Evolutionary conservation across 2,797 vertebrate genomes (phyloP), one percentile per base, ranked within the genome.

Genomic region (Sebastes jordani): DNA sequence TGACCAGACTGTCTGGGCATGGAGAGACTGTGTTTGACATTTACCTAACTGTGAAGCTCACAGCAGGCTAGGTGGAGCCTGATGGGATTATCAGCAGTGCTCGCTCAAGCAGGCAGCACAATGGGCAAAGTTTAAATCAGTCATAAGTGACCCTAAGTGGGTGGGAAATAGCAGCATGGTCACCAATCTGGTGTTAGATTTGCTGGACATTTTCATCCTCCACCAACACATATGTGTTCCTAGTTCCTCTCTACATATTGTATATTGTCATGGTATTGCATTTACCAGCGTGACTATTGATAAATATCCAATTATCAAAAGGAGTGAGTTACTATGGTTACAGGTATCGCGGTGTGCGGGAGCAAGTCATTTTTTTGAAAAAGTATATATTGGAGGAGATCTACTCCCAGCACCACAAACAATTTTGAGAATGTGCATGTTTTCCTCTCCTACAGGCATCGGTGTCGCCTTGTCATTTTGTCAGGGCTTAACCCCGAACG

Each of bases 101-200:
- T 6, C 71, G 42, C 16, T 30, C 59, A 56, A 74, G 63, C 54
- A 75, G 65, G 72, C 76, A 13, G 63, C 11, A 54, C 27, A 71
- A 55, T 11, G 62, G 34, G 71, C 78, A 87, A 71, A 83, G 84
- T 80, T 78, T 46, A 80, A 64, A 85, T 74, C 55, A 74, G 71
- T 88, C 81, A 76, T 83, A 27, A 79, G 67, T 71, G 71, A 85
- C 74, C 78, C 18, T 7, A 38, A 78, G 85, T 83, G 75, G 72
- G 67, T 62, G 63, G 55, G 46, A 79, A 82, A 68, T 67, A 54
- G 65, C 84, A 78, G 56, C 81, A 32, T 76, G 67, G 71, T 72
- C 55, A 64, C 38, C 78, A 82, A 36, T 85, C 84, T 84, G 83
- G 61, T 36, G 9, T 22, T 14, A 85, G 64, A 72, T 75, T 74